Evolutionary conservation across 2,797 vertebrate species (phyloP), one percentile per base, ranked within the genome.

Genomic region (Hypotaenidia okinawae): DNA sequence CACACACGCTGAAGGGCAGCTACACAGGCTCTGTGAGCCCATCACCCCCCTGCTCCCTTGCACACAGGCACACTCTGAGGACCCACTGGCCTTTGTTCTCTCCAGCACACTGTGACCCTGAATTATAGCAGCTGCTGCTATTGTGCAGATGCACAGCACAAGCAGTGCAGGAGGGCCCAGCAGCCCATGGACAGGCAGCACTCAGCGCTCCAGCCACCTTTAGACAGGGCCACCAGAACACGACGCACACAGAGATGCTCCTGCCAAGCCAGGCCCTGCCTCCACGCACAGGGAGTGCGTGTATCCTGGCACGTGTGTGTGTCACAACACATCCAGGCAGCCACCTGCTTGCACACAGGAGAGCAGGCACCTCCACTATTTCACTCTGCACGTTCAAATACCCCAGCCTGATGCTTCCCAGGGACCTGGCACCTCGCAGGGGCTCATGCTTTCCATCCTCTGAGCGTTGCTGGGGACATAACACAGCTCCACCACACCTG

Each of bases 51-150:
- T 5, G 6, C 32, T 55, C 22, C 62, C 79, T 51, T 2, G 32
- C 13, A 57, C 49, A 17, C 37, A 7, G 33, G 66, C 11, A 45
- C 18, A 6, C 43, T 43, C 43, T 45, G 30, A 15, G 57, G 22
- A 49, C 23, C 4, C 23, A 1, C 0, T 1, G 9, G 3, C 2
- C 2, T 35, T 51, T 4, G 3, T 0, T 18, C 1, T 0, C 16
- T 12, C 9, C 8, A 9, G 1, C 17, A 13, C 61, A 73, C 45
- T 9, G 18, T 22, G 37, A 13, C 7, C n/a, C 33, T 49, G 47
- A 13, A 49, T 22, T 23, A 23, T 12, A 49, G 22, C 47, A 49
- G 47, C 11, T 49, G 47, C 22, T 23, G 47, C 24, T 21, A 7
- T 21, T 6, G 16, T 5, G 19, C 75, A 61, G 63, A 52, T 37